Evolutionary conservation across 1,140 invertebrate species (phyloP).

Genomic region (Drosophila prosaltans): DNA sequence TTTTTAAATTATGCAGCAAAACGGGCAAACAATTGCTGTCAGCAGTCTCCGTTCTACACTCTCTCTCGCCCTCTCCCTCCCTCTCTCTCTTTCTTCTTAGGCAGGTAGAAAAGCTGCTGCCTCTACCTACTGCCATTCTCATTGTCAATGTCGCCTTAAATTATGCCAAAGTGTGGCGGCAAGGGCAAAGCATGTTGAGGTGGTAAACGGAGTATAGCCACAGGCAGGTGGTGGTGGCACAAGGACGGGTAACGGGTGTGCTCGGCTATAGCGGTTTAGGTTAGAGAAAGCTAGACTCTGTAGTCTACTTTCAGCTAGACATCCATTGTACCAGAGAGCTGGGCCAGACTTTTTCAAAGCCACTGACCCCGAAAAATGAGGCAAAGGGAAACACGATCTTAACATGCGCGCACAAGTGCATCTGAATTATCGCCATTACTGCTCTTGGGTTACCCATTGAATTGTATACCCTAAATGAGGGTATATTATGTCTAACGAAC

Average conservation of each 20-base stretch:
- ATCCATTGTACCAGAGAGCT: conserved; percentile 46
- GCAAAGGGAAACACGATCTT: conserved; percentile 59
- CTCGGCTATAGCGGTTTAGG: background rate
- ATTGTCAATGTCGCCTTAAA: conserved; percentile 81
- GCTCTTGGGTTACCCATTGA: conserved; percentile 31
- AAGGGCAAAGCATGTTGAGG: background rate
- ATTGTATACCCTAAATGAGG: background rate
- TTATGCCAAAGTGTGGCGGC: conserved; percentile 56
- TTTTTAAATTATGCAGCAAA: conserved; percentile 74
- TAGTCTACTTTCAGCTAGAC: conserved; percentile 69
- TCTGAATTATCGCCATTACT: conserved; percentile 69
- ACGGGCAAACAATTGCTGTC: conserved; percentile 76
- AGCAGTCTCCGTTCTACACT: conserved; percentile 11
- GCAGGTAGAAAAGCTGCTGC: conserved; percentile 37
- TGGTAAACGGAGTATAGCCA: conserved; percentile 3
- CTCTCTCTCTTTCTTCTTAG: conserved; percentile 19
- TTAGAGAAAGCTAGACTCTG: conserved; percentile 34
- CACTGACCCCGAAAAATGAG: conserved; percentile 69
- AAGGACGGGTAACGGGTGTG: background rate
- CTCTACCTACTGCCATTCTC: conserved; percentile 35
- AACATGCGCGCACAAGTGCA: conserved; percentile 76
- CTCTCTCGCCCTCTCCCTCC: background rate
- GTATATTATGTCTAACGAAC: background rate
- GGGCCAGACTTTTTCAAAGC: conserved; percentile 71
- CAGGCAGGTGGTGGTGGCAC: background rate